phyloP scores from a whole-genome alignment of 2,888 invertebrate species.

The Epiblema foenella region DNA sequence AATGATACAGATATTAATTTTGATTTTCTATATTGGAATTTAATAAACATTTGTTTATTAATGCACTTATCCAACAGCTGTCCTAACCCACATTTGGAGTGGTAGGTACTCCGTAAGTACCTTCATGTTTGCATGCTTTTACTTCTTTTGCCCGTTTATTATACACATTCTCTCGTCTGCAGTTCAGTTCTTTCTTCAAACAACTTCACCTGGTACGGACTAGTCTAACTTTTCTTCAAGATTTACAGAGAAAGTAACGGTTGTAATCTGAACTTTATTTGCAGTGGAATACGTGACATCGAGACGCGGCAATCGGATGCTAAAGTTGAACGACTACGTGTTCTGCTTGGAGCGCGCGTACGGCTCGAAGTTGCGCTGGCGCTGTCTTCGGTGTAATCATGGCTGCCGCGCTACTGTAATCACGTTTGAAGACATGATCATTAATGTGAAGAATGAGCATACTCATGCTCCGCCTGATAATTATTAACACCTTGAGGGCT shows the following conservation, averaged over 20 bases:
- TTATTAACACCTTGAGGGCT: no score
- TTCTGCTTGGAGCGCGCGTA: constrained; percentile 6
- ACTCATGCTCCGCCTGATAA: neutral
- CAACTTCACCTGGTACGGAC: neutral
- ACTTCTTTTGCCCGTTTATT: neutral
- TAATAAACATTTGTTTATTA: neutral
- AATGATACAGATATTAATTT: no score
- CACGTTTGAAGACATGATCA: constrained; percentile 2
- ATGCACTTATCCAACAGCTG: neutral
- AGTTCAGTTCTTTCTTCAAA: neutral
- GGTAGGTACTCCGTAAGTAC: neutral
- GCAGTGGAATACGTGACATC: constrained; percentile 28
- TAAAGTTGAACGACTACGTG: constrained; percentile 10
- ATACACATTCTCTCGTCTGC: neutral
- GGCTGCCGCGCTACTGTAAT: constrained; percentile 23
- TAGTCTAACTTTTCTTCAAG: neutral
- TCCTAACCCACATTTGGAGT: neutral
- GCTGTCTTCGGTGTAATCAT: constrained; percentile 18
- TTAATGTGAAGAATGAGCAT: constrained; percentile 1
- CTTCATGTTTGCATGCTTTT: neutral
- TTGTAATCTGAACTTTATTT: neutral
- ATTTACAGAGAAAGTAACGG: neutral
- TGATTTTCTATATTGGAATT: neutral
- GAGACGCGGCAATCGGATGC: constrained; percentile 11
- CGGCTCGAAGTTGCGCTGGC: constrained; percentile 18